A percentile compares a stretch with the other conserved stretches of the same genome.
Evolutionary conservation across 2,797 vertebrate species (phyloP).

Genomic region (Enteromius fasciolatus): DNA sequence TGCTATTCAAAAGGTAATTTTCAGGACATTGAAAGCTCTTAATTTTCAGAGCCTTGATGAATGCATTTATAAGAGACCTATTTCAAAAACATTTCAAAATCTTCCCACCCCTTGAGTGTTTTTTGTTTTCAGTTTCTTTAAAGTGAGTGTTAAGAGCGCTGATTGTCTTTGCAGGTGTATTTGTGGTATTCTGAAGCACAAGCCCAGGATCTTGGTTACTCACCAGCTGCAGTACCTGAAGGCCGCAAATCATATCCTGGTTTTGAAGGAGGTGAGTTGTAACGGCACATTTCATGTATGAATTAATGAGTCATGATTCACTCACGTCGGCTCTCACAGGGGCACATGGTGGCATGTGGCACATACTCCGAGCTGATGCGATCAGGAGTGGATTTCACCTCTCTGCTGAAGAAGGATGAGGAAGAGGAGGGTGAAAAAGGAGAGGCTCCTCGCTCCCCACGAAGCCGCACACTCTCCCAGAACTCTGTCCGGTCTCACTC

Average conservation of each 20-base stretch:
- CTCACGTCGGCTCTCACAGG: conserved; percentile 72
- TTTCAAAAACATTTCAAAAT: neutral
- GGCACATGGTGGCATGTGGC: conserved; percentile 88
- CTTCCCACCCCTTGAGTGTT: neutral
- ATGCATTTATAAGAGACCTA: neutral
- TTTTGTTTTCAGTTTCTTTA: neutral
- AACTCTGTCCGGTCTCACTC: conserved; percentile 85
- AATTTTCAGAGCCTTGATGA: neutral
- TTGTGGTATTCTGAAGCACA: conserved; percentile 88
- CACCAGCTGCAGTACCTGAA: conserved; percentile 94
- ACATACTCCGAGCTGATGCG: conserved; percentile 86
- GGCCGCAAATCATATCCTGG: conserved; percentile 88
- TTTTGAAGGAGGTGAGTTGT: conserved; percentile 89
- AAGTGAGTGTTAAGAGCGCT: neutral
- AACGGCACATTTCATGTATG: neutral
- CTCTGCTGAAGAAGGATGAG: conserved; percentile 86
- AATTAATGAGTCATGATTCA: neutral
- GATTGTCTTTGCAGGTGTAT: conserved; percentile 84
- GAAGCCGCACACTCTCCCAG: conserved; percentile 85
- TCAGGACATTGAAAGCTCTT: neutral
- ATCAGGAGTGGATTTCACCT: conserved; percentile 92
- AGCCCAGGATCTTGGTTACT: conserved; percentile 90
- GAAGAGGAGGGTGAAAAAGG: conserved; percentile 76
- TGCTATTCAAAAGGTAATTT: neutral
- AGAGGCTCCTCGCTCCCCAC: conserved; percentile 62